Evolutionary conservation across 2,888 invertebrate species (phyloP).

Genomic region (Rhodophaea formosa): DNA sequence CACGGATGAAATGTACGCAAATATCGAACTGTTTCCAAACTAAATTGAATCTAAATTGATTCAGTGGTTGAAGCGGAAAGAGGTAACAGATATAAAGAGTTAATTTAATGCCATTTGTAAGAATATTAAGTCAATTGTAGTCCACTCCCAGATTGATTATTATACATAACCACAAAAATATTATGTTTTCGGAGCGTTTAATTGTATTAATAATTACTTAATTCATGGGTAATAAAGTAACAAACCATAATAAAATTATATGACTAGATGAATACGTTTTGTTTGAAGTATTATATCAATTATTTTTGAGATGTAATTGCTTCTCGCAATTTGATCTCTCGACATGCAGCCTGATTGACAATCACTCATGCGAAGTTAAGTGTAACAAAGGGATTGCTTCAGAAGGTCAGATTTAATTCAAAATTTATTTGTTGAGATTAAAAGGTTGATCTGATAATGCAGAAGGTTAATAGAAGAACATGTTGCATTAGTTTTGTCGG

Average conservation of each 20-base stretch:
- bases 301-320: not conserved
- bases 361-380: not conserved
- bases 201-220: too few relatives aligned
- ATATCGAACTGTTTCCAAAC: too few relatives aligned
- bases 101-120: too few relatives aligned
- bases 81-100: too few relatives aligned
- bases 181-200: too few relatives aligned
- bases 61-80: too few relatives aligned
- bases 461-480: not conserved
- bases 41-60: too few relatives aligned
- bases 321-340: not conserved
- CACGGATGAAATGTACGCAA: too few relatives aligned
- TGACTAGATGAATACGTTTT: not conserved
- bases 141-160: too few relatives aligned
- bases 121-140: too few relatives aligned
- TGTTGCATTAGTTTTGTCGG: not conserved
- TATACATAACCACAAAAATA: too few relatives aligned
- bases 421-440: not conserved
- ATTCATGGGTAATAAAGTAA: not conserved
- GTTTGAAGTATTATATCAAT: not conserved
- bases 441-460: not conserved
- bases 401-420: slow-evolving; percentile 6
- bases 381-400: not conserved
- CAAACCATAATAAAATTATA: not conserved
- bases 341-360: not conserved